phyloP scores from a whole-genome alignment of 2,797 vertebrate species.

The Columba guinea region DNA sequence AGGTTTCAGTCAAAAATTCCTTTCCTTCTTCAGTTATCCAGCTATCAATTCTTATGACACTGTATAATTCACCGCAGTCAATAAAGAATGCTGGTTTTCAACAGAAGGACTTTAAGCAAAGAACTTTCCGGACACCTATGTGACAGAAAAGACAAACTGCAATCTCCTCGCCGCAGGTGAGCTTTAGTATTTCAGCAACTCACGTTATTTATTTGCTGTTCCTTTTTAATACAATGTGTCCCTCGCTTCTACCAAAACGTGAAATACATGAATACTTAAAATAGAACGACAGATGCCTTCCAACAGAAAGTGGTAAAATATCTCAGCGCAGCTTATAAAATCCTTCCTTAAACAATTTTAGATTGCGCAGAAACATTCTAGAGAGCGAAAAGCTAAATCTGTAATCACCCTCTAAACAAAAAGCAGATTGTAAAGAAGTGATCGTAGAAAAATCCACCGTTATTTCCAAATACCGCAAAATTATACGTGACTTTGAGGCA shows the following conservation, averaged over 20 bases:
- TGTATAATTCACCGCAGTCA: neutral
- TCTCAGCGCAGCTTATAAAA: neutral
- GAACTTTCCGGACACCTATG: neutral
- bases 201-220: neutral
- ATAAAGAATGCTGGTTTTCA: neutral
- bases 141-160: neutral
- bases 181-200: neutral
- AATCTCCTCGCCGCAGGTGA: neutral
- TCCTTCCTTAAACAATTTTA: neutral
- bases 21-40: neutral
- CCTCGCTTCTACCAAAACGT: neutral
- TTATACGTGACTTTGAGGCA: neutral
- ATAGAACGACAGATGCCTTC: neutral
- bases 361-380: accelerated
- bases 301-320: accelerated
- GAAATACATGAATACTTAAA: neutral
- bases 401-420: neutral
- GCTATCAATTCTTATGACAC: neutral
- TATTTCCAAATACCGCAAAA: neutral
- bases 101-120: neutral
- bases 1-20: neutral
- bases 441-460: neutral
- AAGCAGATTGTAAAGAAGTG: accelerated
- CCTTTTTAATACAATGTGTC: neutral
- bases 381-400: accelerated